Evolutionary conservation across 2,113 vertebrate species (phyloP).

Genomic region (Pelecanus crispus): DNA sequence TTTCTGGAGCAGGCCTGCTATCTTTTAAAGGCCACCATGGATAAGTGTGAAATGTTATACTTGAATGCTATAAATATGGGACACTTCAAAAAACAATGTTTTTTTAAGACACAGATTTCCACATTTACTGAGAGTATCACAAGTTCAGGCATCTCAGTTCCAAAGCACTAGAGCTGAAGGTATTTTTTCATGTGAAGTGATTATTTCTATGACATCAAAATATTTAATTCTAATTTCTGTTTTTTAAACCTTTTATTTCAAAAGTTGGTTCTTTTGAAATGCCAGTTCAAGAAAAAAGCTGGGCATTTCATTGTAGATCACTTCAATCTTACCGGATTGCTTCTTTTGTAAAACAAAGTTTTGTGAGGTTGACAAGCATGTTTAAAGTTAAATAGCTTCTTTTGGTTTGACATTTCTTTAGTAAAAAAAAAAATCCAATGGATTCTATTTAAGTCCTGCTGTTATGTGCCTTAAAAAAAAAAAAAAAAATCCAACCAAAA

Average conservation of each 20-base stretch:
- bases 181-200: background rate
- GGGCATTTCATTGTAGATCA: background rate
- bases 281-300: background rate
- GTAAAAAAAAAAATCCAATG: background rate
- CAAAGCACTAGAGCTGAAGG: background rate
- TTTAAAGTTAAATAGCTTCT: background rate
- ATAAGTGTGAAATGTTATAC: background rate
- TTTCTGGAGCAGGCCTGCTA: background rate
- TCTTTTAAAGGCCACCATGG: background rate
- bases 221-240: background rate
- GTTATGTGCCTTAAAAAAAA: background rate
- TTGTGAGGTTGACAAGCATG: background rate
- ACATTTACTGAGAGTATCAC: background rate
- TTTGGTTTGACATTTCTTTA: background rate
- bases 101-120: background rate
- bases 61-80: background rate
- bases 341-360: conserved; percentile 11
- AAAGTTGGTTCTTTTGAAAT: background rate
- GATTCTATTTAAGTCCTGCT: background rate
- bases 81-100: background rate
- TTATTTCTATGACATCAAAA: conserved; percentile 20
- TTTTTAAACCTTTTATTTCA: background rate
- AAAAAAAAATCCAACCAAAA: background rate
- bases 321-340: background rate
- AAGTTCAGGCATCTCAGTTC: background rate